Percentiles rank a stretch among this genome's conserved stretches.
Evolutionary conservation across 2,113 vertebrate genomes (phyloP).

Genomic region (Triplophysa siluroides): DNA sequence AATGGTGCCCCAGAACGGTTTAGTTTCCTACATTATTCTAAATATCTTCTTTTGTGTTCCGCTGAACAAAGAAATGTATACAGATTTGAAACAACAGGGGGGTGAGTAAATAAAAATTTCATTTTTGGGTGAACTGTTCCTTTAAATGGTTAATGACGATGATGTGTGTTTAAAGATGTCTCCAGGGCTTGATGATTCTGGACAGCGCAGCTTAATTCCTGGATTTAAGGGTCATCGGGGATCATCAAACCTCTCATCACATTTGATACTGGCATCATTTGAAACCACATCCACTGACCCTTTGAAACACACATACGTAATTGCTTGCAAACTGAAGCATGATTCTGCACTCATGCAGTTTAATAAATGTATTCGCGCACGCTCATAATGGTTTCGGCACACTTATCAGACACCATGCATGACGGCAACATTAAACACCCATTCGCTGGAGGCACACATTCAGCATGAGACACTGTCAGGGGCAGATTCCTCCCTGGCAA

Average conservation of each 20-base stretch:
- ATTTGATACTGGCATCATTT: background rate
- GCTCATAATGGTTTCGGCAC: slow-evolving; percentile 16
- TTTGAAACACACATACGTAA: background rate
- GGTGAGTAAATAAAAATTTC: too few species aligned
- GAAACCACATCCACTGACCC: background rate
- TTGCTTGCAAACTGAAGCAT: background rate
- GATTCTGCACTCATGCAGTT: slow-evolving; percentile 32
- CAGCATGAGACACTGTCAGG: slow-evolving; percentile 30
- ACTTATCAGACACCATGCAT: slow-evolving; percentile 44
- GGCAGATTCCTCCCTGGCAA: slow-evolving; percentile 34
- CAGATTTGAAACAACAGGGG: too few species aligned
- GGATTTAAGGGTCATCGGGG: slow-evolving; percentile 4
- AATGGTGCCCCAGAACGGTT: too few species aligned
- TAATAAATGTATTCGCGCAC: slow-evolving; percentile 9
- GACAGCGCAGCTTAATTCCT: background rate
- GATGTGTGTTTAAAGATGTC: background rate
- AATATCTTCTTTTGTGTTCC: background rate
- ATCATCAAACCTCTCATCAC: background rate
- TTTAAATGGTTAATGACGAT: too few species aligned
- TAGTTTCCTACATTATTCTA: background rate
- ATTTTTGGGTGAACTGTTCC: too few species aligned
- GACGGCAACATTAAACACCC: slow-evolving; percentile 10
- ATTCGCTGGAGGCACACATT: slow-evolving; percentile 2
- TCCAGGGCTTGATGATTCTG: background rate
- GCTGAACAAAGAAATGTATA: too few species aligned